Percentiles rank a stretch among this genome's conserved stretches.
phyloP scores from a whole-genome alignment of 2,888 invertebrate genomes.

The Chaetogeoica ovagalla region DNA sequence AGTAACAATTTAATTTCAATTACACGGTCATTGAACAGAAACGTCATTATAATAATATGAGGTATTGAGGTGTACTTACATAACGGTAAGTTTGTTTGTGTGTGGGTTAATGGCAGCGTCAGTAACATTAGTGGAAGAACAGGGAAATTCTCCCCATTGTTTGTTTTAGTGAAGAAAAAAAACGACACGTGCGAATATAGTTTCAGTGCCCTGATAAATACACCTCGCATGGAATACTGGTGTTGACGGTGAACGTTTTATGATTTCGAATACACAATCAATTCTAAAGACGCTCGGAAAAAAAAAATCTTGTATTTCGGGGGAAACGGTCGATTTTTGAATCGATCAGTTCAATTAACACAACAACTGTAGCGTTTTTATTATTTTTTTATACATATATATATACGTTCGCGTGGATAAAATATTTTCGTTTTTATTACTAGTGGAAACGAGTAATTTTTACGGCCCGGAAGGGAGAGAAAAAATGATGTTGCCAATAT shows the following conservation, averaged over 20 bases:
- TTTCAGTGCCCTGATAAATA: too few relatives aligned
- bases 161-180: slow-evolving; percentile 7
- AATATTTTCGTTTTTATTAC: not conserved
- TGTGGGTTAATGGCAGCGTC: not conserved
- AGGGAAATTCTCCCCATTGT: not conserved
- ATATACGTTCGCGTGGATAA: not conserved
- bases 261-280: not conserved
- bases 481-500: not conserved
- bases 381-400: not conserved
- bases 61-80: not conserved
- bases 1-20: slow-evolving; percentile 4
- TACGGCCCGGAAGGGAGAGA: too few relatives aligned
- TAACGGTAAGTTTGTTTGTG: not conserved
- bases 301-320: too few relatives aligned
- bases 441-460: too few relatives aligned
- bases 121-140: not conserved
- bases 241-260: not conserved
- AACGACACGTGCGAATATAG: not conserved
- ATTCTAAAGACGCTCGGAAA: not conserved
- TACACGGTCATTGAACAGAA: not conserved
- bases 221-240: too few relatives aligned
- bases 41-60: not conserved
- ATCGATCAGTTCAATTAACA: too few relatives aligned
- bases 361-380: not conserved
- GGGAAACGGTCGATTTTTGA: not conserved